These are phyloP conservation scores for Okamejei kenojei DNA, from an alignment of 2,797 vertebrate species.

Conservation along the genomic window DNA sequence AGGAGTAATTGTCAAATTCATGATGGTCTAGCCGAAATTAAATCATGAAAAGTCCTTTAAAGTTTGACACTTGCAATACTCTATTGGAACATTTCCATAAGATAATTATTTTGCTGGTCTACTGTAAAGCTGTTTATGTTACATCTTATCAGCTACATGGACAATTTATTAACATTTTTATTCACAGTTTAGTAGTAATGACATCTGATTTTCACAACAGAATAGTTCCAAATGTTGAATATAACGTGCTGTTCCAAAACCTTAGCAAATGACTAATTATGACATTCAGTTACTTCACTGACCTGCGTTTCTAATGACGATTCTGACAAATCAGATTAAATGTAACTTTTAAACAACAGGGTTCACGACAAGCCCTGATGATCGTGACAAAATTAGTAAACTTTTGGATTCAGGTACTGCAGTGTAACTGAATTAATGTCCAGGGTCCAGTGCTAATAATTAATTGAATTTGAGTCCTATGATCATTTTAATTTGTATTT, in stretches of 20 bases:
- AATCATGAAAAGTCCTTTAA: neutral
- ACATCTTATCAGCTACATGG: neutral
- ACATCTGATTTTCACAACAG: neutral
- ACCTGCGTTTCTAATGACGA: neutral
- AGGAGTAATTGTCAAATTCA: slow-evolving; percentile 1
- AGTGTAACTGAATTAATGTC: neutral
- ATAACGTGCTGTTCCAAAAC: neutral
- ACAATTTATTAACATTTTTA: neutral
- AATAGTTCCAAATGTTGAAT: neutral
- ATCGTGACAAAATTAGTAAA: neutral
- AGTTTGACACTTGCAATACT: neutral
- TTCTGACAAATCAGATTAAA: neutral
- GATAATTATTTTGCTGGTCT: neutral
- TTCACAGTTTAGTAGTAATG: too few species aligned
- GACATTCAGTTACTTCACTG: neutral
- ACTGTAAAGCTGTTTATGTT: neutral
- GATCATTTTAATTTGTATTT: neutral
- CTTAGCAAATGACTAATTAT: neutral
- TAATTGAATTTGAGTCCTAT: neutral
- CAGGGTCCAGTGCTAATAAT: neutral
- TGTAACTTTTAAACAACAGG: neutral
- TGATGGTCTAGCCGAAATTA: neutral
- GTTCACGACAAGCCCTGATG: neutral
- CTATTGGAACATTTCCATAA: neutral
- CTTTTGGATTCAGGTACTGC: neutral